Base-by-base conservation (phyloP, 2,888 invertebrate genomes). In the Cephalotes varians region DNA sequence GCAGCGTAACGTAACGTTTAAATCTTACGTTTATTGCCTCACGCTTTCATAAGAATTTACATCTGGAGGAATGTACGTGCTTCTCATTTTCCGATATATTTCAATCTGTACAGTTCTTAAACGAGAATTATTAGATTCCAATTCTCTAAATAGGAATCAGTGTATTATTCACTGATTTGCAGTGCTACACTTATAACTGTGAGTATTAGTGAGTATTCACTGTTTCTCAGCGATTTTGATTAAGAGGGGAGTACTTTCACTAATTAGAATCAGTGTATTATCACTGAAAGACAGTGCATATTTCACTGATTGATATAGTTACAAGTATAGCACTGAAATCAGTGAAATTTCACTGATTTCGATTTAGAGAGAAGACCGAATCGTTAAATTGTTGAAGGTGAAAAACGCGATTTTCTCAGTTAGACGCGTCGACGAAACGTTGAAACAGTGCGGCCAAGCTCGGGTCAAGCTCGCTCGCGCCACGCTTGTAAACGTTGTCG, bases 381-480 rank as follows among this genome's bases (percentile, higher is more conserved):
- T 72, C 21, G 21, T 74, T n/a, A 15, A 49, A 34, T 34, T 31
- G 21, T 1, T 4, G 21, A 12, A 18, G 15, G n/a, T 34, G 28
- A 21, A 21, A 65, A 67, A 40, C 7, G 18, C 25, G 34, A 31
- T 77, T 44, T 69, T 58, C 18, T 15, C 25, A 10, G 28, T 10
- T 18, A 60, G 9, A 40, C 28, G n/a, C 49, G 5, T n/a, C 37
- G 37, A n/a, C 2, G 25, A 15, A 1, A 18, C 25, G 9, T 54
- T 40, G 9, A 76, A 65, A 60, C 31, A 73, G 47, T 60, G 25
- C 31, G 31, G 28, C n/a, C n/a, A n/a, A n/a, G n/a, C n/a, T 64
- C 25, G 12, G 25, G 9, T 64, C 64, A 49, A 54, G 21, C 9
- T 21, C 15, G n/a, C 47, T 44, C 7, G 58, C 12, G n/a, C 4